A percentile compares a stretch with the other conserved stretches of the same genome.
Conservation (phyloP, 2,113 vertebrate species). For the Malurus cyaneus region DNA sequence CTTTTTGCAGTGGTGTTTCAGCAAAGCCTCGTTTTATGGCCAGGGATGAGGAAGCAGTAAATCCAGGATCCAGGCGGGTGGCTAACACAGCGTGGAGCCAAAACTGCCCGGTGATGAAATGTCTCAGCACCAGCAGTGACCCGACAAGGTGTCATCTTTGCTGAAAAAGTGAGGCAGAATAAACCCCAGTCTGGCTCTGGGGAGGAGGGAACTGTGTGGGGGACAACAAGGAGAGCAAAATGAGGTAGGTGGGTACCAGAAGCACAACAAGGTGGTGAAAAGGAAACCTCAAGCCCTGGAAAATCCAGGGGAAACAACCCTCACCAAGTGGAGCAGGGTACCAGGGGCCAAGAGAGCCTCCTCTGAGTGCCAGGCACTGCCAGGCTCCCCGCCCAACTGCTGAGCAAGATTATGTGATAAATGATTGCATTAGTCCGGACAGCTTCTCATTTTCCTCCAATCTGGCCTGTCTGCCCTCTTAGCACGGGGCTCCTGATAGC, state of each 20-base stretch:
- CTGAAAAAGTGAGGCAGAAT: accelerated
- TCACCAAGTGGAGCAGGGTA: slow-evolving; percentile 1
- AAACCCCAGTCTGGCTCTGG: background rate
- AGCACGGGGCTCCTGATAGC: slow-evolving; percentile 67
- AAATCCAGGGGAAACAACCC: background rate
- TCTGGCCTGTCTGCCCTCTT: slow-evolving; percentile 75
- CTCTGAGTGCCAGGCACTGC: slow-evolving; percentile 12
- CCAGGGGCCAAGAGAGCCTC: background rate
- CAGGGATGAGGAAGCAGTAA: slow-evolving; percentile 18
- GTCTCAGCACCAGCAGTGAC: background rate
- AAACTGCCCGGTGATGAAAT: background rate
- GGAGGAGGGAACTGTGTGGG: background rate
- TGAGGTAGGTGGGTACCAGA: background rate
- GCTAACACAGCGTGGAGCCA: background rate
- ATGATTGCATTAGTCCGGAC: slow-evolving; percentile 72
- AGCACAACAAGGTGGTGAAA: background rate
- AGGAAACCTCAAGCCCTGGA: background rate
- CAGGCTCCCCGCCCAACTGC: slow-evolving; percentile 10
- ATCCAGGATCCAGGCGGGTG: background rate
- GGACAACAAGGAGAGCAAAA: accelerated
- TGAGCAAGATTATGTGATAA: slow-evolving; percentile 71
- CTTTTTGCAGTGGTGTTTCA: background rate
- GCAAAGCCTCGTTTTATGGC: background rate
- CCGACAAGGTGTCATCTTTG: background rate
- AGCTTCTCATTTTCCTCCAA: slow-evolving; percentile 73